These are phyloP conservation scores for Calameuta idolon DNA, from an alignment of 2,888 invertebrate species.

Conservation along the genomic window DNA sequence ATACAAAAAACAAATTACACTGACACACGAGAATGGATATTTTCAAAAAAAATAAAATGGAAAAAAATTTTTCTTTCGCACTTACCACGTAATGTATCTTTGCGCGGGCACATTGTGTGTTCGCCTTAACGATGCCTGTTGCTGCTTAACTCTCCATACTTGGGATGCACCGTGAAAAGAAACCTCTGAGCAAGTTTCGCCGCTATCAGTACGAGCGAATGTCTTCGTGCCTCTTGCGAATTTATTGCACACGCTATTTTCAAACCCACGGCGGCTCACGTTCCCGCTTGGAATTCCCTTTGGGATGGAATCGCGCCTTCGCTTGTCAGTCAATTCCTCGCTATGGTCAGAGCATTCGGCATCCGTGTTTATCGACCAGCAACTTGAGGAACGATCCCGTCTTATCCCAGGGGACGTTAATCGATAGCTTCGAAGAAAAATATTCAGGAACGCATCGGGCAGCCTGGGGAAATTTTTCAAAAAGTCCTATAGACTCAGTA, in stretches of 20 bases:
- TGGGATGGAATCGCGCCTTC: constrained; percentile 13
- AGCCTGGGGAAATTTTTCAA: background rate
- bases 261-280: constrained; percentile 26
- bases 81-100: background rate
- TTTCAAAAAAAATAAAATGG: background rate
- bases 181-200: constrained; percentile 31
- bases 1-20: background rate
- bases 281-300: constrained; percentile 35
- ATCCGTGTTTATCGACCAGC: constrained; percentile 16
- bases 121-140: constrained; percentile 22
- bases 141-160: constrained; percentile 32
- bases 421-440: background rate
- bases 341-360: constrained; percentile 40
- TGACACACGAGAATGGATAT: background rate
- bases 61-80: background rate
- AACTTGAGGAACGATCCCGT: constrained; percentile 17
- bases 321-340: constrained; percentile 45
- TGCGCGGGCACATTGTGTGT: background rate
- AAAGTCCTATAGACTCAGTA: background rate
- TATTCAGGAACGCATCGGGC: background rate
- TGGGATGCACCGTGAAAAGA: constrained; percentile 31
- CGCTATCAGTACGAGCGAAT: constrained; percentile 40
- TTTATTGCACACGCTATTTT: constrained; percentile 42
- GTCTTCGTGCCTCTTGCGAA: constrained; percentile 34
- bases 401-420: background rate